phyloP scores from a whole-genome alignment of 2,888 invertebrate species.

The Eupithecia dodoneata region DNA sequence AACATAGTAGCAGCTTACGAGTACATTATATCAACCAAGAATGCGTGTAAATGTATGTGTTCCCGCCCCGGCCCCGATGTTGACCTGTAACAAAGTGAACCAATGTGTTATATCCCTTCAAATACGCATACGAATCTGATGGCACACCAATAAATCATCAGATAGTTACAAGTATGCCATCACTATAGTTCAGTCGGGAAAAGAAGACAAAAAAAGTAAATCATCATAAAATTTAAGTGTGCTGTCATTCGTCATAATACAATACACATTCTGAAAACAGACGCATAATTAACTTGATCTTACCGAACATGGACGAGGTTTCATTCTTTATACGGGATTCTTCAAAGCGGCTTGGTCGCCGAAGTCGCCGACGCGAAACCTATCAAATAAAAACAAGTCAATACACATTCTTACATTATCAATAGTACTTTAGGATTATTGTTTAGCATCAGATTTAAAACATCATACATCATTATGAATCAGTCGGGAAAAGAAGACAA shows the following conservation, averaged over 20 bases:
- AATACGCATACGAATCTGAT: not conserved
- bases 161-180: constrained; percentile 52
- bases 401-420: not conserved
- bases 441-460: constrained; percentile 45
- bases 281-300: not conserved
- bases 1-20: not conserved
- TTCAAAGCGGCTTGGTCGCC: not conserved
- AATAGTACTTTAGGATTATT: not conserved
- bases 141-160: constrained; percentile 38
- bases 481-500: constrained; percentile 81
- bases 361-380: constrained; percentile 9
- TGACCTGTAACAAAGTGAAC: constrained; percentile 49
- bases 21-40: not conserved
- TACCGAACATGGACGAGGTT: constrained; percentile 13
- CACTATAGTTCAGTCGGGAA: constrained; percentile 77
- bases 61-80: not conserved
- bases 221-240: constrained; percentile 53
- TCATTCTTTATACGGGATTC: not conserved
- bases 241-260: not conserved
- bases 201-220: constrained; percentile 69
- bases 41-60: not conserved
- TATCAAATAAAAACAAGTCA: constrained; percentile 13
- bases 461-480: constrained; percentile 66
- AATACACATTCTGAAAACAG: not conserved
- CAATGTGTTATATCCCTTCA: not conserved